These are phyloP conservation scores for Meta bourneti DNA, from an alignment of 2,888 invertebrate species.

Conservation along the genomic window DNA sequence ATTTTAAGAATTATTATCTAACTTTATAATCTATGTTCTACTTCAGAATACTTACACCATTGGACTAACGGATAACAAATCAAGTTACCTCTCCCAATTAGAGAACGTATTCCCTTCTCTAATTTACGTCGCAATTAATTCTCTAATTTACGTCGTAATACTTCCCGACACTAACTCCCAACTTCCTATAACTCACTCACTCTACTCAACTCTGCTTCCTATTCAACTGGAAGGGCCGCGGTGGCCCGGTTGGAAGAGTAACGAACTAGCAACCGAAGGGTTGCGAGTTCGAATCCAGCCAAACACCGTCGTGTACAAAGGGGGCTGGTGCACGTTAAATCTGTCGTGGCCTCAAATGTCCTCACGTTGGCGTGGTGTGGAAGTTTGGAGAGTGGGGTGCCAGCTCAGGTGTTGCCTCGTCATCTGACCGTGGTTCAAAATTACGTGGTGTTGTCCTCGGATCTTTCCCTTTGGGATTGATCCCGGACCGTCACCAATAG, in stretches of 20 bases:
- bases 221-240: not conserved
- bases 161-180: not conserved
- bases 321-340: too few species aligned
- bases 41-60: not conserved
- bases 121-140: not conserved
- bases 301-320: too few species aligned
- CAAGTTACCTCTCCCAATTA: not conserved
- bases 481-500: too few species aligned
- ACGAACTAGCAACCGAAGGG: too few species aligned
- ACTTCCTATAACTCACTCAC: not conserved
- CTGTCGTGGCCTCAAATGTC: not conserved
- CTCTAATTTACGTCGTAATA: not conserved
- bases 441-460: too few species aligned
- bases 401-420: too few species aligned
- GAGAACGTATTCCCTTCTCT: not conserved
- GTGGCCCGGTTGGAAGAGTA: too few species aligned
- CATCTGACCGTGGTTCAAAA: too few species aligned
- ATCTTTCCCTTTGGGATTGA: too few species aligned
- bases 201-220: not conserved
- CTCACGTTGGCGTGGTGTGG: too few species aligned
- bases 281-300: too few species aligned
- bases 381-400: too few species aligned
- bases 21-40: not conserved
- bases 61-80: not conserved
- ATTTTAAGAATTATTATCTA: not conserved